Evolutionary conservation across 1,140 invertebrate genomes (phyloP), one percentile per base, ranked within the genome.

Genomic region (Hylaeus volcanicus): DNA sequence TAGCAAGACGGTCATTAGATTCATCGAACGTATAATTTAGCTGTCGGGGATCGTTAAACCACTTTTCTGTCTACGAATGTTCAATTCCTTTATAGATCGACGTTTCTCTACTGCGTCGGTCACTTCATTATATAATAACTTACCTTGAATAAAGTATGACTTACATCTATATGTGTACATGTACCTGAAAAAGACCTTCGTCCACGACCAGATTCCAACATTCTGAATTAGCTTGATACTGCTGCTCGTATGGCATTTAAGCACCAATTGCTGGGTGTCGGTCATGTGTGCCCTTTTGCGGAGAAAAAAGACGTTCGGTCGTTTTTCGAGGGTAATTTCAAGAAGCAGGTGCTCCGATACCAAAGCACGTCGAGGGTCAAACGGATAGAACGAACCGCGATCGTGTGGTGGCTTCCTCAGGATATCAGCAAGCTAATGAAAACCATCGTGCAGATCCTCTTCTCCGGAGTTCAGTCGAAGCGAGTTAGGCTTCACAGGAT

Each of bases 111-210:
- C 48, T 63, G n/a, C 45, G 68, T 51, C 39, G 69, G 15, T 74
- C 61, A 51, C 39, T 51, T 45, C 37, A 41, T 68, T 81, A 58
- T 48, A 48, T 48, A 39, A 53, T 80, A 69, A 84, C 84, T 84
- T 72, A 60, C 61, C 58, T 51, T 45, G 48, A 43, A 77, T 72
- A 84, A 84, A 71, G 9, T 26, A 56, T 64, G 15, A 39, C 15
- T 11, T 51, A 82, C 73, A 45, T 5, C 43, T 45, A 45, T 45
- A 45, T 53, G 58, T 53, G 15, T 53, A 8, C 48, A 48, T 76
- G 66, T 92, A 93, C 92, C 92, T 93, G 92, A 11, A 91, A 81
- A 69, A 93, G 82, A 82, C 88, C 89, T 68, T 93, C 92, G 88
- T 93, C 92, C 65, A 92, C 66, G 37, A 92, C 68, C 43, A 92